Evolutionary conservation across 2,888 invertebrate species (phyloP).

Genomic region (Brenthis hecate): DNA sequence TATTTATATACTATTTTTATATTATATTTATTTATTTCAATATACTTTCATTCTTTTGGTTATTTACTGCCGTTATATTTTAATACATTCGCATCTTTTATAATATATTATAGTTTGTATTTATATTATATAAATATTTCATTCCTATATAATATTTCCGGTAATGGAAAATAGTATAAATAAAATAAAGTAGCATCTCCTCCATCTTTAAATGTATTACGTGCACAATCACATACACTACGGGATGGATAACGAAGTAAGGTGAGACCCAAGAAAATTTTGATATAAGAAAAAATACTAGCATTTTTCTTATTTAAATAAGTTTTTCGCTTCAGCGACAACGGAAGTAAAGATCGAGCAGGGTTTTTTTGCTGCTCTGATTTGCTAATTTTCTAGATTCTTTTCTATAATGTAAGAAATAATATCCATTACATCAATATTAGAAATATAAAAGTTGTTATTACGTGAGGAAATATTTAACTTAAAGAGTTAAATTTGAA

Average conservation of each 20-base stretch:
- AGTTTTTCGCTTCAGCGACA: neutral
- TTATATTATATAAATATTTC: too few relatives aligned
- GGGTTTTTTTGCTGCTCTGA: neutral
- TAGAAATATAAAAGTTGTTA: too few relatives aligned
- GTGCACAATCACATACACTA: constrained; percentile 13
- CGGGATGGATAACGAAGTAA: neutral
- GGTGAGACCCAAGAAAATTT: neutral
- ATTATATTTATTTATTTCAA: too few relatives aligned
- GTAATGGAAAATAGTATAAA: neutral
- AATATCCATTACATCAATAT: too few relatives aligned
- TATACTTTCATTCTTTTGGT: too few relatives aligned
- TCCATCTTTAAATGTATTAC: constrained; percentile 1
- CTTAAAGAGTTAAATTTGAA: too few relatives aligned
- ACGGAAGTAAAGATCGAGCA: neutral
- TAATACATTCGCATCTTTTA: too few relatives aligned
- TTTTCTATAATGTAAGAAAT: neutral
- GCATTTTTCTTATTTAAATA: neutral
- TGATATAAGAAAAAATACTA: constrained; percentile 6
- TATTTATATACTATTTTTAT: too few relatives aligned
- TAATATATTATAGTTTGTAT: too few relatives aligned
- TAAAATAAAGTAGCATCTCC: constrained; percentile 8
- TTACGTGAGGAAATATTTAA: too few relatives aligned
- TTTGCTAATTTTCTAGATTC: neutral
- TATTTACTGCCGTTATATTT: too few relatives aligned
- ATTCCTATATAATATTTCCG: neutral